phyloP scores from a whole-genome alignment of 2,113 vertebrate genomes.

The Laterallus jamaicensis region DNA sequence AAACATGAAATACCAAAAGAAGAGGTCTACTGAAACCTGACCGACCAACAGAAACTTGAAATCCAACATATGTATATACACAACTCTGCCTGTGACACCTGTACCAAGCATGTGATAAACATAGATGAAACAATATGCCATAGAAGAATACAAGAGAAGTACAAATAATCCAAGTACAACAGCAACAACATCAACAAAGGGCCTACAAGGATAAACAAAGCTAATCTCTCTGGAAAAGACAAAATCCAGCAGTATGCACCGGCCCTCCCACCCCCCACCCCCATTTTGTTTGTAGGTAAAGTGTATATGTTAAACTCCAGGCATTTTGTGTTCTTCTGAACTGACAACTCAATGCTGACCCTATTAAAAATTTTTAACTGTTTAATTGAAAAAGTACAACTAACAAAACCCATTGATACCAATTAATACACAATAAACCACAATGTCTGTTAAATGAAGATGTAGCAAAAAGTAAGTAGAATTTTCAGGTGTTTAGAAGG shows the following conservation, averaged over 20 bases:
- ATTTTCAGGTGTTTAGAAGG: not conserved
- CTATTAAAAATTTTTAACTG: not conserved
- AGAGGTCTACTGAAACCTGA: not conserved
- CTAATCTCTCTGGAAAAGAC: not conserved
- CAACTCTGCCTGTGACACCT: not conserved
- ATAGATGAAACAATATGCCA: not conserved
- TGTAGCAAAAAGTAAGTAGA: not conserved
- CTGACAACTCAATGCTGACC: not conserved
- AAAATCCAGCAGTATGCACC: not conserved
- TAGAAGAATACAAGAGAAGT: not conserved
- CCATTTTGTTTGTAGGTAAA: not conserved
- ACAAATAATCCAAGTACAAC: not conserved
- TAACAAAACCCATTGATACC: not conserved
- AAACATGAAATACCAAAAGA: not conserved
- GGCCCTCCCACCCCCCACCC: too few relatives aligned
- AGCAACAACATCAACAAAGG: not conserved
- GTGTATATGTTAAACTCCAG: not conserved
- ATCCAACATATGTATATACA: not conserved
- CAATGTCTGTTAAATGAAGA: not conserved
- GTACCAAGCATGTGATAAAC: not conserved
- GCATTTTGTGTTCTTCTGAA: not conserved
- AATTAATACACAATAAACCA: not conserved
- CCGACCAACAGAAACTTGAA: not conserved
- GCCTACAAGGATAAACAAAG: not conserved
- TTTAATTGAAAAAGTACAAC: not conserved